Conservation (phyloP, 2,888 invertebrate species). For the Bruchidius siliquastri region DNA sequence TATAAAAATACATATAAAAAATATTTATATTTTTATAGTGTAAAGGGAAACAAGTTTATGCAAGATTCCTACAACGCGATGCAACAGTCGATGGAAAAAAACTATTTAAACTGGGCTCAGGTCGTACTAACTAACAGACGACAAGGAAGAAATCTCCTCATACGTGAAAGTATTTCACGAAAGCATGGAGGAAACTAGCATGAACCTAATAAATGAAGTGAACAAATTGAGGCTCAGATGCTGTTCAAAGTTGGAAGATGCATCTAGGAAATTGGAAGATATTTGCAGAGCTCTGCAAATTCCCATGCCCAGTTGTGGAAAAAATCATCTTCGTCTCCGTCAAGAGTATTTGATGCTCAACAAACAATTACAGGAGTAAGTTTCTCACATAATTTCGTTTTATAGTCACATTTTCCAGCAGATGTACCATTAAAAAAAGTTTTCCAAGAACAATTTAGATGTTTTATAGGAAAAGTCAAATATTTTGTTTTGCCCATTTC, state of each 20-base stretch:
- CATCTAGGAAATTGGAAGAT: background rate
- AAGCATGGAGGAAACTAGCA: background rate
- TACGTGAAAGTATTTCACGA: background rate
- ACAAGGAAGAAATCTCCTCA: background rate
- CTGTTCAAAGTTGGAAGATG: background rate
- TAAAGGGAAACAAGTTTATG: background rate
- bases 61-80: background rate
- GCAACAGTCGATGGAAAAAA: background rate
- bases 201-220: background rate
- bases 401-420: too few relatives aligned
- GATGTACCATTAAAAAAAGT: too few relatives aligned
- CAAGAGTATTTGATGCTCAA: background rate
- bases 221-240: background rate
- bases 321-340: background rate
- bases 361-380: background rate
- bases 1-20: too few relatives aligned
- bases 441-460: too few relatives aligned
- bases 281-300: background rate
- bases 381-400: background rate
- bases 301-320: background rate
- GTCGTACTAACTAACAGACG: background rate
- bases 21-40: background rate
- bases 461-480: too few relatives aligned
- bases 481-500: too few relatives aligned
- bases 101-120: background rate